Evolutionary conservation across 2,113 vertebrate species (phyloP).

Genomic region (Delphinapterus leucas): DNA sequence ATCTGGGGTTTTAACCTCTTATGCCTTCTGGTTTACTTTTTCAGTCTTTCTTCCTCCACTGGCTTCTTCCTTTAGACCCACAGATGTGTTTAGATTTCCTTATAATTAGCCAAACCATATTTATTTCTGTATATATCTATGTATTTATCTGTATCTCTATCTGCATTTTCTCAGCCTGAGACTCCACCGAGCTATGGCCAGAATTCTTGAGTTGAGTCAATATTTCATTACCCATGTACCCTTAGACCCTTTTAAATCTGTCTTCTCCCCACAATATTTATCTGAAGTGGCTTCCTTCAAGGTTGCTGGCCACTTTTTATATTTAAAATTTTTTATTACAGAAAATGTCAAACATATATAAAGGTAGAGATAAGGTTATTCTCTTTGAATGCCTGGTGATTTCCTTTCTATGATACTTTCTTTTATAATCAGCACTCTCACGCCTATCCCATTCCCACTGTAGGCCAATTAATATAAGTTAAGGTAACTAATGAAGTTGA

Average conservation of each 20-base stretch:
- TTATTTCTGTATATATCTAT: not conserved
- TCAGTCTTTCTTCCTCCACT: not conserved
- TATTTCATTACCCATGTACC: not conserved
- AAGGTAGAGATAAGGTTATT: not conserved
- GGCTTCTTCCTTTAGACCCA: not conserved
- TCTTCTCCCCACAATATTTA: not conserved
- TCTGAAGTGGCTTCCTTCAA: not conserved
- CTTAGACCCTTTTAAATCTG: not conserved
- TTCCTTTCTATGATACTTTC: not conserved
- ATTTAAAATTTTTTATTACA: slow-evolving; percentile 17
- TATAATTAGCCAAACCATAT: not conserved
- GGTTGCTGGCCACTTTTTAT: not conserved
- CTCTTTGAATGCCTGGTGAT: not conserved
- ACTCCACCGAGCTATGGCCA: not conserved
- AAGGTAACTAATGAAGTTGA: not conserved
- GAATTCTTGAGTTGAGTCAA: not conserved
- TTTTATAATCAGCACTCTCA: not conserved
- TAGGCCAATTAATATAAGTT: not conserved
- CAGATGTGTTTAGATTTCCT: not conserved
- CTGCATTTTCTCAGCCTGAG: not conserved
- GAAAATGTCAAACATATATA: not conserved
- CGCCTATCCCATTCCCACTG: not conserved
- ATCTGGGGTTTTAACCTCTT: not conserved
- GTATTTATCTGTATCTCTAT: not conserved
- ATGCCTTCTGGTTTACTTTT: not conserved